Percentiles rank a stretch among this genome's conserved stretches.
Conservation (phyloP, 2,797 vertebrate species). For the Babyrousa celebensis region DNA sequence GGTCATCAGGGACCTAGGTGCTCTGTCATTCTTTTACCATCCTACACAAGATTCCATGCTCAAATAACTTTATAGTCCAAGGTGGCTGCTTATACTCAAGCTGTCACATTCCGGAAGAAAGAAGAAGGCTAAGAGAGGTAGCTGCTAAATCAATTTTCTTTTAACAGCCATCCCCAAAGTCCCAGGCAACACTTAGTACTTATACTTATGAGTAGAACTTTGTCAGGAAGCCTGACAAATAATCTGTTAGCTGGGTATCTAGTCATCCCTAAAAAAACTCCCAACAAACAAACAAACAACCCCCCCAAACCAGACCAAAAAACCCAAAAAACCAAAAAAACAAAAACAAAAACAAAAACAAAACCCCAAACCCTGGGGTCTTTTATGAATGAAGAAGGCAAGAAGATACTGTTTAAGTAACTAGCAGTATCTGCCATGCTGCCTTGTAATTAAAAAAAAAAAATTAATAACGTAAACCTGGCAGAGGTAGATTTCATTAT, state of each 20-base stretch:
- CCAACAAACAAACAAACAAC: no score
- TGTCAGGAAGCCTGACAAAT: neutral
- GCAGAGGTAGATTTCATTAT: neutral
- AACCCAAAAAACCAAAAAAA: neutral
- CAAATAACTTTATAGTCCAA: constrained; percentile 26
- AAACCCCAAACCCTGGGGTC: no score
- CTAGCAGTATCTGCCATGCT: neutral
- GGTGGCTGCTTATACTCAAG: constrained; percentile 21
- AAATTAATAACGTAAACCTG: neutral
- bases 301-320: no score
- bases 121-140: neutral
- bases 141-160: neutral
- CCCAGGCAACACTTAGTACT: neutral
- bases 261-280: neutral
- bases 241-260: neutral
- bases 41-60: neutral
- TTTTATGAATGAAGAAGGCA: constrained; percentile 31
- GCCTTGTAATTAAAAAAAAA: neutral
- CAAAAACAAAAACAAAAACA: neutral
- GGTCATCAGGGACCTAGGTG: neutral
- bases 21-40: neutral
- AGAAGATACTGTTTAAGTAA: neutral
- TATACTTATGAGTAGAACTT: neutral
- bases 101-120: constrained; percentile 9
- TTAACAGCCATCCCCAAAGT: neutral